Conservation (phyloP, 92 coral and sea anemone genomes). For the Bergia sp. region DNA sequence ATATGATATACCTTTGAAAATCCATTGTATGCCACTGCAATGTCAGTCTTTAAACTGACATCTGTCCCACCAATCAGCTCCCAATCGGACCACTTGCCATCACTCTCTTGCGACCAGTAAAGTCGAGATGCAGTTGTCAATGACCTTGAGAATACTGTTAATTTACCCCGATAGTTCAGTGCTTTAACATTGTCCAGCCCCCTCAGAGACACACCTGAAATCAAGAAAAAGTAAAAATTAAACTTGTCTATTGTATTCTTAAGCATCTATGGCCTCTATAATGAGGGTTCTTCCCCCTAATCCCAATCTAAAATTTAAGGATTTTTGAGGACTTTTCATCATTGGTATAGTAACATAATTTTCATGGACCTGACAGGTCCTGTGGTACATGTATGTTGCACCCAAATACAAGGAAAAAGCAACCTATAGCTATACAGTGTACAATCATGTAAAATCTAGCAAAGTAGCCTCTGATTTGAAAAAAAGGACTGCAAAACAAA, state of each 20-base stretch:
- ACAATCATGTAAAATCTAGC: too few species aligned
- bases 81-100: conserved; percentile 82
- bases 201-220: conserved; percentile 61
- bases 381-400: too few species aligned
- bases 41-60: conserved; percentile 75
- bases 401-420: too few species aligned
- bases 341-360: not conserved
- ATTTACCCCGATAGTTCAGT: conserved; percentile 71
- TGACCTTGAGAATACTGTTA: conserved; percentile 75
- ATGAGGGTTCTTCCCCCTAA: too few species aligned
- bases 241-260: too few species aligned
- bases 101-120: conserved; percentile 75
- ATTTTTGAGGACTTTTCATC: too few species aligned
- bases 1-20: conserved; percentile 72
- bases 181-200: conserved; percentile 76
- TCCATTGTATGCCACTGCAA: conserved; percentile 76
- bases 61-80: conserved; percentile 86
- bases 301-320: too few species aligned
- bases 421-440: too few species aligned
- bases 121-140: conserved; percentile 73
- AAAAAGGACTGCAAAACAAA: too few species aligned
- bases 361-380: too few species aligned
- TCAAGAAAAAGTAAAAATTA: not conserved
- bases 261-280: not conserved
- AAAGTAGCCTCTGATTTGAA: too few species aligned